Conservation (phyloP, 2,888 invertebrate genomes). For the Drosophila barbarae region DNA sequence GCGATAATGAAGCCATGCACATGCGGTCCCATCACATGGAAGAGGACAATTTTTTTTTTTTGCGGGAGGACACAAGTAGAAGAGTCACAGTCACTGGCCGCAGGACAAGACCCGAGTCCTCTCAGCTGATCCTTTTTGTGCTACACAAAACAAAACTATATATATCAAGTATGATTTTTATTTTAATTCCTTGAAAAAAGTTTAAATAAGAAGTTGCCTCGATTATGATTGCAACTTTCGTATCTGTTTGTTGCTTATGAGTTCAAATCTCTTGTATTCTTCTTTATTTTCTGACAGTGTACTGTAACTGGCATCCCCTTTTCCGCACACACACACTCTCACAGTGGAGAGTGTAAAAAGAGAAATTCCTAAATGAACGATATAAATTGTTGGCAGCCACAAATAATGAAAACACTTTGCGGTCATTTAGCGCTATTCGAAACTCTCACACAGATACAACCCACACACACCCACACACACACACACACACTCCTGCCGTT, state of each 20-base stretch:
- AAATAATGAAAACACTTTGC: slow-evolving; percentile 74
- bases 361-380: slow-evolving; percentile 77
- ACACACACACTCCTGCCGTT: slow-evolving; percentile 46
- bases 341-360: slow-evolving; percentile 47
- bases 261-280: too few relatives aligned
- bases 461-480: slow-evolving; percentile 34
- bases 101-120: slow-evolving; percentile 55
- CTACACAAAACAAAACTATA: background rate
- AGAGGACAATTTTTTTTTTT: background rate
- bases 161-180: background rate
- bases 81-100: slow-evolving; percentile 60
- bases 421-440: slow-evolving; percentile 73
- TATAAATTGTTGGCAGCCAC: slow-evolving; percentile 77
- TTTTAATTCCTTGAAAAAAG: background rate
- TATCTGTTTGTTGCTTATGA: background rate
- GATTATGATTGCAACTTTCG: background rate
- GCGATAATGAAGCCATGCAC: slow-evolving; percentile 69
- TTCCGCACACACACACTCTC: slow-evolving; percentile 12
- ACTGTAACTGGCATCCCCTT: slow-evolving; percentile 34
- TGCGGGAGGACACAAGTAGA: background rate
- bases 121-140: slow-evolving; percentile 8
- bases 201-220: background rate
- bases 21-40: slow-evolving; percentile 37
- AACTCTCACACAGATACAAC: slow-evolving; percentile 41
- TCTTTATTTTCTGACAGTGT: slow-evolving; percentile 3